phyloP scores from a whole-genome alignment of 1,140 invertebrate genomes.

The Euglossa dilemma region DNA sequence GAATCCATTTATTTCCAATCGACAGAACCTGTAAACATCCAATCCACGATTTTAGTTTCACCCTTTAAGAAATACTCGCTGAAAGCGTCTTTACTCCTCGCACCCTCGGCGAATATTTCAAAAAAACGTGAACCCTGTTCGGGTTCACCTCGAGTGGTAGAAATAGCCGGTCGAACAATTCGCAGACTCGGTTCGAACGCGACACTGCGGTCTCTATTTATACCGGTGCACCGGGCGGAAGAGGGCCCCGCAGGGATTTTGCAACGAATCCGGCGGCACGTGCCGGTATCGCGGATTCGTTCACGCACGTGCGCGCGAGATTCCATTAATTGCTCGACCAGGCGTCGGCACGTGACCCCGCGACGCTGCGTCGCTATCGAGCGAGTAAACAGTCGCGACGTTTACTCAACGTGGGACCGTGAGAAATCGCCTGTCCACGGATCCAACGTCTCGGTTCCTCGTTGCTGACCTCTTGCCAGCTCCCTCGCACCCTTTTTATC shows the following conservation, averaged over 20 bases:
- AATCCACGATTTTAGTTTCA: no score
- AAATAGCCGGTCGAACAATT: background rate
- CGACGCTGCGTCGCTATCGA: constrained; percentile 7
- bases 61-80: no score
- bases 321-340: constrained; percentile 60
- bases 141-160: background rate
- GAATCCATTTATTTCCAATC: no score
- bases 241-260: constrained; percentile 7
- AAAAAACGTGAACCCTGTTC: background rate
- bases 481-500: background rate
- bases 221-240: background rate
- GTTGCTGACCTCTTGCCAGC: background rate
- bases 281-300: constrained; percentile 39
- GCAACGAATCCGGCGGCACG: constrained; percentile 35
- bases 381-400: constrained; percentile 38
- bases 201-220: background rate
- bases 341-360: constrained; percentile 46
- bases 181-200: background rate
- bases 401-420: constrained; percentile 46
- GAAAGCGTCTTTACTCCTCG: background rate
- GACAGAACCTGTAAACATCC: no score
- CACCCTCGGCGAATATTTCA: background rate
- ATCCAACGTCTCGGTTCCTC: background rate
- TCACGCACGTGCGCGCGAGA: constrained; percentile 58
- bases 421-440: constrained; percentile 33